Evolutionary conservation across 2,888 invertebrate species (phyloP).

Genomic region (Nephrocerus scutellatus): DNA sequence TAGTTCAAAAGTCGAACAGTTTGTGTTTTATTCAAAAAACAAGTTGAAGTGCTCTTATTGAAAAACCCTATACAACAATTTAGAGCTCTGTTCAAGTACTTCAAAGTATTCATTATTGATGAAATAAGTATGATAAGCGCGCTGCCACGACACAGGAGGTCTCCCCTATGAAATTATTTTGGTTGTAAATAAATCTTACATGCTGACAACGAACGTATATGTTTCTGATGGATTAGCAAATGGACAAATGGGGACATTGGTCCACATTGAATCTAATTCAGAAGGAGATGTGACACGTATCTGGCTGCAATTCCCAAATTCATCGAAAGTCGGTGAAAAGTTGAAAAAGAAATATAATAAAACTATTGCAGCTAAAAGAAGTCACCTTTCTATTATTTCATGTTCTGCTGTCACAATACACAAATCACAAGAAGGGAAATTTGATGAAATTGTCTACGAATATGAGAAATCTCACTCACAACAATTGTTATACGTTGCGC

Average conservation of each 20-base stretch:
- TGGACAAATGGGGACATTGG: slow-evolving; percentile 28
- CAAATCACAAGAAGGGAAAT: slow-evolving; percentile 28
- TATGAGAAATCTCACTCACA: slow-evolving; percentile 14
- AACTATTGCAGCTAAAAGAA: slow-evolving; percentile 20
- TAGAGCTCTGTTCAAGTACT: slow-evolving; percentile 17
- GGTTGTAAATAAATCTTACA: no score
- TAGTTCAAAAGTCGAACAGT: no score
- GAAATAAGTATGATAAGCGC: slow-evolving; percentile 36
- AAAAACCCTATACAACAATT: no score
- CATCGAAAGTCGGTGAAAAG: no score
- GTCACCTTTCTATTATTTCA: slow-evolving; percentile 24
- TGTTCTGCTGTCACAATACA: no score
- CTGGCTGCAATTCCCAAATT: slow-evolving; percentile 13
- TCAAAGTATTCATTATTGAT: slow-evolving; percentile 31
- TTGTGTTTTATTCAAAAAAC: no score
- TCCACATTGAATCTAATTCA: slow-evolving; percentile 24
- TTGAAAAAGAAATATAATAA: slow-evolving; percentile 16
- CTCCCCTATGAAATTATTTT: no score
- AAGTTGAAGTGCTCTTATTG: no score
- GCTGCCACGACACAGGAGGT: no score
- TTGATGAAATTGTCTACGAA: slow-evolving; percentile 21
- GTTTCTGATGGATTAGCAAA: no score
- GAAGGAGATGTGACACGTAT: slow-evolving; percentile 10
- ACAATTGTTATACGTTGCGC: slow-evolving; percentile 25
- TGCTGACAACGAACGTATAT: no score